Base-by-base conservation (phyloP, 92 coral and sea anemone species). In the Chrysogorgia sp. region DNA sequence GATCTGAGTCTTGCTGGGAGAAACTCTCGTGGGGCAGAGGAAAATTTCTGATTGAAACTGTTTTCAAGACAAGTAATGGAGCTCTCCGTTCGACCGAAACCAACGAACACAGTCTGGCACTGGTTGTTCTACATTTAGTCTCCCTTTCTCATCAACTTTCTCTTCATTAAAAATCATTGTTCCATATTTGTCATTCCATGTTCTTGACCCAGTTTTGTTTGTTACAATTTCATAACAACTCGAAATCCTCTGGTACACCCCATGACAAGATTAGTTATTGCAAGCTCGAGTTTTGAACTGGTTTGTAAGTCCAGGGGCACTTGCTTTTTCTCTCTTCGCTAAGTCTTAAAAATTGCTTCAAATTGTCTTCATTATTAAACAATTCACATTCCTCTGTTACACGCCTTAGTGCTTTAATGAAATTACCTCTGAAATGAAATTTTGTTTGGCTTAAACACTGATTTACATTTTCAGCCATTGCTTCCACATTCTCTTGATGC, bases 401-500 rank as follows among this genome's bases (percentile, higher is more conserved):
- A 7, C 90, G 84, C 40, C 90, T 29, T 5, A 77, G 71, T 19
- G 87, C 77, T 23, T 71, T 32, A 23, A 87, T 14, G 34, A 61
- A 83, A 23, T 20, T 47, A 23, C 87, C 82, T 9, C 65, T 80
- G n/a, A n/a, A n/a, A n/a, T n/a, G n/a, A 62, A 86, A 86, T 12
- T 66, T 32, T 8, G 81, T 75, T 34, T 67, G 40, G 12, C 69
- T 29, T 52, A 87, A 15, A 49, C 90, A 87, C 14, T 58, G 15
- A 22, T 5, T 76, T 1, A 87, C 81, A 4, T 87, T 81, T 0
- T 48, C 69, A 0, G 85, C 87, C 88, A 86, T 82, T 14, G 70
- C 43, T 22, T 86, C 84, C 87, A 86, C 76, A 57, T 86, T 86
- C 34, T 82, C 88, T 15, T 40, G 34, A 67, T 87, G 88, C 43